Evolutionary conservation across 2,797 vertebrate species (phyloP).

Genomic region (Dallia pectoralis): DNA sequence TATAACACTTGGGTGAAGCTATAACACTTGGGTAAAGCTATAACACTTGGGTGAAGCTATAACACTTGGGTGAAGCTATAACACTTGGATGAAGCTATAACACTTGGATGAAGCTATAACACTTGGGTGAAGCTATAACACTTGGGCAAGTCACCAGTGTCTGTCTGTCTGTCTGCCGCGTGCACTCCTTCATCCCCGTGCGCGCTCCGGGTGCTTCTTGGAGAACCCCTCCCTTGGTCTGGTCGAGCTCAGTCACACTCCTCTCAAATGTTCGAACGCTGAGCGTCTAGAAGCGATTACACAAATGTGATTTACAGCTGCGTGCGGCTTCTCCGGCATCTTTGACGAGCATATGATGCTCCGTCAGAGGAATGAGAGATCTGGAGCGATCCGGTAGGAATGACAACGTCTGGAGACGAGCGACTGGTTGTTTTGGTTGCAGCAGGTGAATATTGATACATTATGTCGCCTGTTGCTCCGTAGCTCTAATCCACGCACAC

Average conservation of each 20-base stretch:
- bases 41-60: no score
- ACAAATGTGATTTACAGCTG: constrained; percentile 32
- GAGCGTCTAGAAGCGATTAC: constrained; percentile 30
- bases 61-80: no score
- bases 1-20: no score
- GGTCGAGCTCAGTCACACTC: not conserved
- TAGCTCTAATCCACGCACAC: not conserved
- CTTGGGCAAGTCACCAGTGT: constrained; percentile 22
- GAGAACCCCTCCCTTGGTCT: constrained; percentile 32
- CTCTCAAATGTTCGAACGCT: constrained; percentile 3
- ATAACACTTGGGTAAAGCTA: no score
- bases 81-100: constrained; percentile 5
- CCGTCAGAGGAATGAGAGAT: constrained; percentile 2
- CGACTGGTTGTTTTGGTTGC: constrained; percentile 37
- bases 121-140: constrained; percentile 5
- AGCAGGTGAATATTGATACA: constrained; percentile 53
- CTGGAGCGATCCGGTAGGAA: constrained; percentile 18
- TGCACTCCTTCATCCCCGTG: constrained; percentile 21
- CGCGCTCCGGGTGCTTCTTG: constrained; percentile 14
- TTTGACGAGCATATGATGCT: constrained; percentile 7
- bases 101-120: constrained; percentile 5
- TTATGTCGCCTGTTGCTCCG: constrained; percentile 62
- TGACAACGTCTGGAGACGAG: constrained; percentile 36
- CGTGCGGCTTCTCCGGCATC: constrained; percentile 18
- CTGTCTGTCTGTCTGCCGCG: constrained; percentile 9